These are phyloP conservation scores for Misgurnus mizolepis DNA, from an alignment of 2,113 vertebrate genomes.

Conservation along the genomic window DNA sequence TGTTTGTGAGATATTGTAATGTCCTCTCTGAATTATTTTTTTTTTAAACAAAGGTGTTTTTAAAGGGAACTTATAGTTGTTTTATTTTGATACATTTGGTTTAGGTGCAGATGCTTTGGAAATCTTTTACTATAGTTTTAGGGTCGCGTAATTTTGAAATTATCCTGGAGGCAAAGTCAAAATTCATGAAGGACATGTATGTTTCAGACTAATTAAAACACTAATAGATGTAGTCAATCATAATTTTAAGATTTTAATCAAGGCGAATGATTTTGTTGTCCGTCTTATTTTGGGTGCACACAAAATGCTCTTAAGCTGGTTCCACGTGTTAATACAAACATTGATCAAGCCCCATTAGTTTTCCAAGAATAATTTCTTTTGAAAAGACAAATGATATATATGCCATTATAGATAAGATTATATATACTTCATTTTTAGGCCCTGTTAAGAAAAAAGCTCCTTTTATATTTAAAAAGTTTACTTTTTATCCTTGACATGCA, in stretches of 20 bases:
- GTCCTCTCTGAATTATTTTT: background rate
- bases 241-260: conserved; percentile 5
- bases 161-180: background rate
- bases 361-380: conserved; percentile 48
- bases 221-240: conserved; percentile 41
- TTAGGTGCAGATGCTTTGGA: background rate
- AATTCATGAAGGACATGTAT: conserved; percentile 24
- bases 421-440: conserved; percentile 56
- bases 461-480: conserved; percentile 77
- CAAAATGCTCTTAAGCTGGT: background rate
- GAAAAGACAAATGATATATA: conserved; percentile 31
- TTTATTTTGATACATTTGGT: background rate
- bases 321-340: conserved; percentile 25
- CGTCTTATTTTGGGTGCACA: conserved; percentile 20
- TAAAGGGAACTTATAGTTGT: conserved; percentile 1
- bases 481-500: conserved; percentile 84
- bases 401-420: conserved; percentile 27
- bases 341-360: conserved; percentile 43
- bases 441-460: conserved; percentile 48
- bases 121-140: background rate
- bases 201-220: conserved; percentile 40
- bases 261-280: conserved; percentile 31
- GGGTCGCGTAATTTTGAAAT: conserved; percentile 20
- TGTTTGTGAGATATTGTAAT: conserved; percentile 31
- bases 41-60: conserved; percentile 5